Conservation (phyloP, 1,140 invertebrate genomes). For the Asbolus verrucosus region DNA sequence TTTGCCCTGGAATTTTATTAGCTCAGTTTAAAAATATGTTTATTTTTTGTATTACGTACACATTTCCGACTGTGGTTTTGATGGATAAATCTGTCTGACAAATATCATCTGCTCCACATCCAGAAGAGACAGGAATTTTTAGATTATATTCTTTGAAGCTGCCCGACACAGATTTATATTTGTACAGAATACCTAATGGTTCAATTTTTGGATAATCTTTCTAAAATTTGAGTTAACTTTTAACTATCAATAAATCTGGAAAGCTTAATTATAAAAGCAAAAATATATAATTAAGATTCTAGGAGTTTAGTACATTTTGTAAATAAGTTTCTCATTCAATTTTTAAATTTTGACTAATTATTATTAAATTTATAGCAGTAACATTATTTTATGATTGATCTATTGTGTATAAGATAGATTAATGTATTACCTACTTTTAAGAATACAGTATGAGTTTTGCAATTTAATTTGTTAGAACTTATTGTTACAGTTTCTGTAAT, state of each 20-base stretch:
- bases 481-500: background rate
- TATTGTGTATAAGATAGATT: no score
- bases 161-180: background rate
- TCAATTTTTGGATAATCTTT: background rate
- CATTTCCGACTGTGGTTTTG: background rate
- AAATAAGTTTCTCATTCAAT: no score
- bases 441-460: background rate
- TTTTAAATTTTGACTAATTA: no score
- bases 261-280: no score
- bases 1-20: slow-evolving; percentile 23
- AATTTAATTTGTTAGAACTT: background rate
- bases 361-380: no score
- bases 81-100: slow-evolving; percentile 44
- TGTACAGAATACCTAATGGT: background rate
- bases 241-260: no score
- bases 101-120: slow-evolving; percentile 47
- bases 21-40: background rate
- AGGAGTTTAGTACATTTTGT: no score
- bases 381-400: no score
- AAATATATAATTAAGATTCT: no score
- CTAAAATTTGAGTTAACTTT: slow-evolving; percentile 13
- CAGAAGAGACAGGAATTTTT: slow-evolving; percentile 43
- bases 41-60: slow-evolving; percentile 2
- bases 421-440: slow-evolving; percentile 9
- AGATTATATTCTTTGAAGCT: background rate